A percentile compares a stretch with the other conserved stretches of the same genome.
Evolutionary conservation across 2,888 invertebrate genomes (phyloP).

Genomic region (Drosophila paramelanica): DNA sequence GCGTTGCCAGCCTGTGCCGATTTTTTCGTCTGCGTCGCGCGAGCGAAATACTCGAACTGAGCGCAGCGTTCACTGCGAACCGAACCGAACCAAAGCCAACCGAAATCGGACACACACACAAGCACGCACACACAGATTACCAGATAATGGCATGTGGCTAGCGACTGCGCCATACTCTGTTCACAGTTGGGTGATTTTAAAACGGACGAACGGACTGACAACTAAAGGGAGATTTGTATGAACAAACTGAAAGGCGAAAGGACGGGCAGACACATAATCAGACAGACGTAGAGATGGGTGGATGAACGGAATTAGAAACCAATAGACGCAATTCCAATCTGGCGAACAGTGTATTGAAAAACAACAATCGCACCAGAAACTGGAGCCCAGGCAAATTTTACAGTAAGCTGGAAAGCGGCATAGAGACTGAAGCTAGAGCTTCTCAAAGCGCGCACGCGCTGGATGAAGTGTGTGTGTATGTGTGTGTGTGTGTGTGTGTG

Average conservation of each 20-base stretch:
- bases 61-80: constrained; percentile 25
- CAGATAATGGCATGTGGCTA: too few relatives aligned
- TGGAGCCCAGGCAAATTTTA: constrained; percentile 39
- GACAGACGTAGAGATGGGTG: too few relatives aligned
- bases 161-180: too few relatives aligned
- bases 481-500: background rate
- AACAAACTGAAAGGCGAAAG: too few relatives aligned
- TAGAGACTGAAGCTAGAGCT: constrained; percentile 22
- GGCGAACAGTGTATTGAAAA: background rate
- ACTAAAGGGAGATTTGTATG: too few relatives aligned
- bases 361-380: constrained; percentile 8
- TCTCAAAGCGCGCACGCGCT: constrained; percentile 47
- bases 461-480: constrained; percentile 21
- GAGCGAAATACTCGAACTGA: constrained; percentile 76
- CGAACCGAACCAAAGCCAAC: constrained; percentile 11
- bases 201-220: too few relatives aligned
- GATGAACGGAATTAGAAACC: background rate
- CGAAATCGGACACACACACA: background rate
- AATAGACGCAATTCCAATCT: background rate
- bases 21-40: constrained; percentile 65
- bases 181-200: too few relatives aligned
- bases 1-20: constrained; percentile 58
- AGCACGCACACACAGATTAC: background rate
- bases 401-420: constrained; percentile 39
- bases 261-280: too few relatives aligned